These are phyloP conservation scores for Enteromius viviparus DNA, from an alignment of 2,797 vertebrate genomes.

Conservation along the genomic window DNA sequence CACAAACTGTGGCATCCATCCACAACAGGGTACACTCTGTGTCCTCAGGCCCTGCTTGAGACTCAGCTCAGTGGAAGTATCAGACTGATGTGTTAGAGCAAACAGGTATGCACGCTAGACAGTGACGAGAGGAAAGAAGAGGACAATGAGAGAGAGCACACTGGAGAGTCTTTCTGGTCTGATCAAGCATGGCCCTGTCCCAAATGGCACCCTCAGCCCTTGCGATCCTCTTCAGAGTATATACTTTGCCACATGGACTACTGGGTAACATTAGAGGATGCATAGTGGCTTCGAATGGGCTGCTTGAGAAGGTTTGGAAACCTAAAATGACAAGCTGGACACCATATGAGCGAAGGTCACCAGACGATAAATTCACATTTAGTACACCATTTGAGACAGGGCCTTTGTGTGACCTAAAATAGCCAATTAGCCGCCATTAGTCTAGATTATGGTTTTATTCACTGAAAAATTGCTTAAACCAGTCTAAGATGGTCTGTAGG, in stretches of 20 bases:
- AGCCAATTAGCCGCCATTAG: neutral
- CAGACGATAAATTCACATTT: neutral
- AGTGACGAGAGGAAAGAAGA: slow-evolving; percentile 74
- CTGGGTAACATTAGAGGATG: neutral
- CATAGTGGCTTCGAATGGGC: neutral
- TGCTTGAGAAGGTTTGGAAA: neutral
- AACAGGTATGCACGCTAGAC: slow-evolving; percentile 67
- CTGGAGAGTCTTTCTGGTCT: slow-evolving; percentile 29
- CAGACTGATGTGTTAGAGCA: slow-evolving; percentile 57
- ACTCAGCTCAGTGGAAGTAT: slow-evolving; percentile 63
- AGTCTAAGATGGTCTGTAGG: neutral
- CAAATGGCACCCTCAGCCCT: slow-evolving; percentile 16
- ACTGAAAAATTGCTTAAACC: neutral
- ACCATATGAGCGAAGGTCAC: slow-evolving; percentile 4
- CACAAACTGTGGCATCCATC: slow-evolving; percentile 48
- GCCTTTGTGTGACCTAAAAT: slow-evolving; percentile 21
- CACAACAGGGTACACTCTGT: slow-evolving; percentile 44
- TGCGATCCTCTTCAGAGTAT: neutral
- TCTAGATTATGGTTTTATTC: neutral
- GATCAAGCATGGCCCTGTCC: slow-evolving; percentile 35
- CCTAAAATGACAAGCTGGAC: slow-evolving; percentile 22
- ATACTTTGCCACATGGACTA: slow-evolving; percentile 2
- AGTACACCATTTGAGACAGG: slow-evolving; percentile 2
- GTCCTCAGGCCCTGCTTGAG: slow-evolving; percentile 36
- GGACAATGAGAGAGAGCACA: slow-evolving; percentile 73